A percentile compares a stretch with the other conserved stretches of the same genome.
Evolutionary conservation across 2,113 vertebrate species (phyloP).

Genomic region (Serilophus lunatus): DNA sequence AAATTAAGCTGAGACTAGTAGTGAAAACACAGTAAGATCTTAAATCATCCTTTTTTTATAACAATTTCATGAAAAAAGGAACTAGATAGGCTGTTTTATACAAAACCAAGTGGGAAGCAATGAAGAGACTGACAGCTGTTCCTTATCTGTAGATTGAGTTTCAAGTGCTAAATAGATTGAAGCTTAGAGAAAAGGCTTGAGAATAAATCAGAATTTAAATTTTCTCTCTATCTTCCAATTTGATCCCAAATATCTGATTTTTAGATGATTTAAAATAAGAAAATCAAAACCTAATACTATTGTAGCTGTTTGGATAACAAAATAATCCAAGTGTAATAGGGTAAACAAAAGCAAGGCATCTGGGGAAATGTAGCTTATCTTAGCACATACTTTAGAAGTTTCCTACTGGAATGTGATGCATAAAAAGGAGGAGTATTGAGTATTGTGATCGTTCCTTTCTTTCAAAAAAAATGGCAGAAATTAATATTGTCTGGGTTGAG

Average conservation of each 20-base stretch:
- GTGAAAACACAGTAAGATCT: not conserved
- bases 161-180: not conserved
- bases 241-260: not conserved
- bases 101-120: not conserved
- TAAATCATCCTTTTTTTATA: not conserved
- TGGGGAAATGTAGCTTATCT: not conserved
- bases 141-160: constrained; percentile 7
- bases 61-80: not conserved
- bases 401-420: not conserved
- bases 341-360: not conserved
- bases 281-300: not conserved
- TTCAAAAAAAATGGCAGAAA: not conserved
- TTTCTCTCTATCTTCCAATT: not conserved
- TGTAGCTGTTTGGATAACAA: not conserved
- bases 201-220: not conserved
- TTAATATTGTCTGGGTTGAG: not conserved
- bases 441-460: not conserved
- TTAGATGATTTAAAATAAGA: not conserved
- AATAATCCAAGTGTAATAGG: not conserved
- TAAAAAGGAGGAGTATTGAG: not conserved
- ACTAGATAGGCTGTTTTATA: not conserved
- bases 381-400: not conserved
- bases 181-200: not conserved
- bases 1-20: not conserved
- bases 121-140: not conserved